Evolutionary conservation across 2,797 vertebrate genomes (phyloP), one percentile per base, ranked within the genome.

Genomic region (Arrhamphus sclerolepis): DNA sequence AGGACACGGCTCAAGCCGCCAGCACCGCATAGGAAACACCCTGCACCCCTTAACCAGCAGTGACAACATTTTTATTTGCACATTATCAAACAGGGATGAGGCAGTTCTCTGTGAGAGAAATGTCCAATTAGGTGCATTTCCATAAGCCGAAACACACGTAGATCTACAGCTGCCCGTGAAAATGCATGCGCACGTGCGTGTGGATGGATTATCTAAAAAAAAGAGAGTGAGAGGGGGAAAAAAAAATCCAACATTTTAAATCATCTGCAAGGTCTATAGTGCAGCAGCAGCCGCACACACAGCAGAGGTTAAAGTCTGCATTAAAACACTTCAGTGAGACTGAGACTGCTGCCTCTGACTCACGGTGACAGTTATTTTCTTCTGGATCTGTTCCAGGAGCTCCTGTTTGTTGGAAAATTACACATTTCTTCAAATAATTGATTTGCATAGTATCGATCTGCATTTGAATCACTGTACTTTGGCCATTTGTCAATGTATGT

Each of bases 291-390:
- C 31, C 10, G 38, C 38, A 24, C 4, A 24, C 21, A 18, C 26
- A 9, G 26, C 28, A 50, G 66, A 76, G 31, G 31, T 34, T 10
- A 55, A 52, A 60, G 28, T 75, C 69, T 69, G 58, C 70, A 68
- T 66, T 62, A 44, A 52, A 54, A 56, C 62, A 43, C 74, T 75
- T 74, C 69, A 84, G 56, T 77, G 70, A 62, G 67, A 66, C 22
- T 26, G 22, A 50, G 38, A n/a, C 56, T 44, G 54, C 54, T 11
- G 9, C 31, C 9, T 34, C 31, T 13, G 2, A 11, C 31, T 34
- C 31, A 34, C 4, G 31, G 31, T 11, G 9, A 34, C 31, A 34
- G 9, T 34, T 34, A 10, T 34, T 34, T 34, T 34, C 31, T 34
- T 11, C 31, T 34, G 31, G 31, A 34, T 34, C 31, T 34, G 10